Conservation (phyloP, 2,113 vertebrate genomes). For the Pygoscelis antarcticus region DNA sequence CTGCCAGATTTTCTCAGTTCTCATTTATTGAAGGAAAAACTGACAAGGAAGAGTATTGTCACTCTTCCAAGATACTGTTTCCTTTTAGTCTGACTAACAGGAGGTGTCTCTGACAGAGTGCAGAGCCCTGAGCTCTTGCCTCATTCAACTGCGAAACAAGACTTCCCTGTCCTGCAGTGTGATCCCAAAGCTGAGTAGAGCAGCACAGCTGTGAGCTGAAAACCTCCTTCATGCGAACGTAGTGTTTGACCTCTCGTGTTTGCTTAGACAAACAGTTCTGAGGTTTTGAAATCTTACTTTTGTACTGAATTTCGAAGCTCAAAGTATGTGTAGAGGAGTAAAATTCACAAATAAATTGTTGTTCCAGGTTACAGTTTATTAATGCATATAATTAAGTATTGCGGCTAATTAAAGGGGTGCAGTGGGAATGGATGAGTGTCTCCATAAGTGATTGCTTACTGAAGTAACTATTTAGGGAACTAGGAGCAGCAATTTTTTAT, state of each 20-base stretch:
- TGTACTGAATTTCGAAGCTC: neutral
- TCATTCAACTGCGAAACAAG: slow-evolving; percentile 1
- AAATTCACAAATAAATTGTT: neutral
- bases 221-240: neutral
- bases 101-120: neutral
- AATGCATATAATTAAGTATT: neutral
- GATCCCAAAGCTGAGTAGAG: neutral
- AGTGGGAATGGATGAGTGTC: neutral
- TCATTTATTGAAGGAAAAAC: neutral
- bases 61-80: neutral
- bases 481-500: neutral
- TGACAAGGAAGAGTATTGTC: neutral
- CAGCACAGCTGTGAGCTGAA: slow-evolving; percentile 15
- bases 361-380: neutral
- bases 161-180: neutral
- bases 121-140: neutral
- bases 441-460: neutral
- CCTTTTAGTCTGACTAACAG: neutral
- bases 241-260: neutral
- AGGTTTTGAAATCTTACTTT: neutral
- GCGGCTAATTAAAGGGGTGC: neutral
- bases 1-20: neutral
- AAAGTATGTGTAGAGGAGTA: neutral
- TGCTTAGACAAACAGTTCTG: neutral
- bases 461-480: neutral